These are phyloP conservation scores for Gymnocephalus cernua DNA, from an alignment of 2,113 vertebrate genomes.

Conservation along the genomic window DNA sequence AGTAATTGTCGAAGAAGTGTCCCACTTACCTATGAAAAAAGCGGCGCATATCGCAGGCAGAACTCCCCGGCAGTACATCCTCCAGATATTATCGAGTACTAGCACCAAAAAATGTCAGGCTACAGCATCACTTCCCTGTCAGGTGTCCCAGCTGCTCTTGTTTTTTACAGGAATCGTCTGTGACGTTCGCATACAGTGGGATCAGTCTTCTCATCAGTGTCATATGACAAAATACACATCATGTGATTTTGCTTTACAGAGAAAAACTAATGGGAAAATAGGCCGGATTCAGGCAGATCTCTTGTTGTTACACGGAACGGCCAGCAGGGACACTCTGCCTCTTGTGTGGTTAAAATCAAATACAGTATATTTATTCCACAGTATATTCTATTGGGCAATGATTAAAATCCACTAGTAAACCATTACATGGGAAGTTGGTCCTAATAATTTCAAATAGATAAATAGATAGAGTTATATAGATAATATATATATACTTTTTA, in stretches of 20 bases:
- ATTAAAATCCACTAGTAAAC: background rate
- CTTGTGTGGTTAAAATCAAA: background rate
- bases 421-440: background rate
- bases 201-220: constrained; percentile 69
- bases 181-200: constrained; percentile 25
- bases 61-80: constrained; percentile 75
- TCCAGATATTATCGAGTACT: constrained; percentile 53
- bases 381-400: background rate
- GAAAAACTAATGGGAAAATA: constrained; percentile 32
- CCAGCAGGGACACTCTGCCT: constrained; percentile 44
- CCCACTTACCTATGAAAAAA: constrained; percentile 74
- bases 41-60: constrained; percentile 60
- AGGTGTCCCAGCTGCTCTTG: constrained; percentile 37
- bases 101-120: constrained; percentile 47
- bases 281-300: constrained; percentile 11
- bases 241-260: constrained; percentile 82
- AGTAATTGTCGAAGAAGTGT: background rate
- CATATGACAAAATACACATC: constrained; percentile 82
- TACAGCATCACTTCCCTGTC: constrained; percentile 64
- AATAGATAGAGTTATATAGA: background rate
- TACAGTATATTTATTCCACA: too few relatives aligned
- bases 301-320: constrained; percentile 21
- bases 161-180: constrained; percentile 37
- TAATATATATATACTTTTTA: background rate
- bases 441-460: background rate